phyloP scores from a whole-genome alignment of 2,888 invertebrate species.

The Aelia acuminata region DNA sequence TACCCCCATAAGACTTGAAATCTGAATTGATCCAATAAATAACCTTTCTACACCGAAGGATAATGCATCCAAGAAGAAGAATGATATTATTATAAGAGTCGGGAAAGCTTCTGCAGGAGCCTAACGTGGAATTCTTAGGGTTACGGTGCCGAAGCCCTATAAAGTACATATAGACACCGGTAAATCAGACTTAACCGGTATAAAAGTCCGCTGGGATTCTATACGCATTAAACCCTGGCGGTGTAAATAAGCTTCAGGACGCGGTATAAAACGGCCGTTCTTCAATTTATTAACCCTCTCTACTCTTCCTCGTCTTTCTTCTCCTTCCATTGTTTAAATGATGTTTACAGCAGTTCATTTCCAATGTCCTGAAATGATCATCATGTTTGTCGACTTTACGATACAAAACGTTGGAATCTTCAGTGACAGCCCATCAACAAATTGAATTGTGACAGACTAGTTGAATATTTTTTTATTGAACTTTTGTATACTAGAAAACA shows the following conservation, averaged over 20 bases:
- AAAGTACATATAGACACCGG: constrained; percentile 27
- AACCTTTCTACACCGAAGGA: background rate
- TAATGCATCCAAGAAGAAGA: background rate
- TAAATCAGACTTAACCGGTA: constrained; percentile 49
- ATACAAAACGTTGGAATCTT: no score
- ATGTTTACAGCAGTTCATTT: constrained; percentile 1
- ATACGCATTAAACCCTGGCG: constrained; percentile 10
- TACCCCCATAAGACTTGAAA: no score
- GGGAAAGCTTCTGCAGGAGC: background rate
- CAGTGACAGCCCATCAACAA: no score
- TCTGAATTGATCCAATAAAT: background rate
- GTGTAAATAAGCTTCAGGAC: constrained; percentile 40
- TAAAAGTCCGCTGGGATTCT: constrained; percentile 29
- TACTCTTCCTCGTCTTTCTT: background rate
- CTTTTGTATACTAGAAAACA: no score
- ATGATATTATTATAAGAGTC: background rate
- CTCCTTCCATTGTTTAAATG: background rate
- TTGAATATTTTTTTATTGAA: no score
- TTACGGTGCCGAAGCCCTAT: background rate
- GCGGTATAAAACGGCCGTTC: constrained; percentile 37
- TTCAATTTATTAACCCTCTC: background rate
- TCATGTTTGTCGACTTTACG: no score
- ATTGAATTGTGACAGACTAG: no score
- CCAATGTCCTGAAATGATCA: background rate
- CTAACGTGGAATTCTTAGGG: background rate